Evolutionary conservation across 2,113 vertebrate species (phyloP).

Genomic region (Hiodon tergisus): DNA sequence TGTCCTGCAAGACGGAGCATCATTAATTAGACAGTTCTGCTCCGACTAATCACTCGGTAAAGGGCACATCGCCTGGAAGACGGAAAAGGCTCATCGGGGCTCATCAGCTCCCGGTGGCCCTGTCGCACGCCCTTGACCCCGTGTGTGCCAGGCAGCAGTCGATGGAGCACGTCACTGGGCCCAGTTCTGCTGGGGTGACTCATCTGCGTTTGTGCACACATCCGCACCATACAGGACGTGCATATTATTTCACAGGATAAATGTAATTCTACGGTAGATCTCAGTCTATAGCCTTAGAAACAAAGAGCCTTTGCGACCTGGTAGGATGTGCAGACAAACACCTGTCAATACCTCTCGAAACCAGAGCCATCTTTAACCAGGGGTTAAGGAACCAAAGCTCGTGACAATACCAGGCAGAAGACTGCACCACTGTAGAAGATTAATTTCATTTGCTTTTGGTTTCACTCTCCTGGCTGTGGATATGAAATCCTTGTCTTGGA

Average conservation of each 20-base stretch:
- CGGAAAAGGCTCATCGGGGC: conserved; percentile 53
- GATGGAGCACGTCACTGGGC: conserved; percentile 32
- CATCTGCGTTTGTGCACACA: conserved; percentile 34
- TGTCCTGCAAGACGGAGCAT: conserved; percentile 50
- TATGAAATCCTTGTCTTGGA: conserved; percentile 57
- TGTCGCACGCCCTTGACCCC: conserved; percentile 48
- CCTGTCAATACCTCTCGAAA: conserved; percentile 29
- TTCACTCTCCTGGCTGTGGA: conserved; percentile 55
- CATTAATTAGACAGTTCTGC: conserved; percentile 63
- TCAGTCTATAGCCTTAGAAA: not conserved
- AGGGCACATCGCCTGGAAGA: conserved; percentile 60
- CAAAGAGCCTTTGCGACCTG: not conserved
- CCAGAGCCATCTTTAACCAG: conserved; percentile 46
- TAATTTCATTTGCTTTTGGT: conserved; percentile 62
- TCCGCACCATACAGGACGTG: not conserved
- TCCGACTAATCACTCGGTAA: conserved; percentile 63
- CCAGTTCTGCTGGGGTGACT: conserved; percentile 39
- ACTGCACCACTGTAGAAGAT: conserved; percentile 54
- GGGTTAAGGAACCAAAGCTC: conserved; percentile 48
- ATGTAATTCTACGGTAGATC: not conserved
- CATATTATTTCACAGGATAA: not conserved
- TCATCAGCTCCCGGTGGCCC: conserved; percentile 43
- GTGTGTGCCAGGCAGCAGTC: not conserved
- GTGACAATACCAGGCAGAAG: conserved; percentile 51
- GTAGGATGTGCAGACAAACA: conserved; percentile 15